phyloP scores from a whole-genome alignment of 2,113 vertebrate species.

The Galemys pyrenaicus region DNA sequence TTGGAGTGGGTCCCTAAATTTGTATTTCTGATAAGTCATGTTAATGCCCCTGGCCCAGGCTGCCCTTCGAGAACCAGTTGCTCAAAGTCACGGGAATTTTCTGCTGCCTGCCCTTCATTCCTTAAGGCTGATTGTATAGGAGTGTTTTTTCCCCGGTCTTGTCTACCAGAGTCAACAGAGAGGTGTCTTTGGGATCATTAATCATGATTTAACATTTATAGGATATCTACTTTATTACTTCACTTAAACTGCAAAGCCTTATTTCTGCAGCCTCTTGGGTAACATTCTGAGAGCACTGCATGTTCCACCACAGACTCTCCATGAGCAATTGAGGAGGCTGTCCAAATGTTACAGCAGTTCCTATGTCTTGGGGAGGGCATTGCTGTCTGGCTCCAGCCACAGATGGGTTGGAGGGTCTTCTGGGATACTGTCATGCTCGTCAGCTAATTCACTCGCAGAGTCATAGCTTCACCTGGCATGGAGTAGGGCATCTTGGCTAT shows the following conservation, averaged over 20 bases:
- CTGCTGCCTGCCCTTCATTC: neutral
- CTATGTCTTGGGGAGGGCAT: neutral
- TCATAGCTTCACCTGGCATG: neutral
- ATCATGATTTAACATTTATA: constrained; percentile 34
- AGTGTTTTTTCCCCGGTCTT: neutral
- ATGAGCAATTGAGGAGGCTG: neutral
- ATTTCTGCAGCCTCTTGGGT: neutral
- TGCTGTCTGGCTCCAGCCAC: neutral
- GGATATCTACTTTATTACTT: constrained; percentile 33
- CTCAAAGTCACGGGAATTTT: neutral
- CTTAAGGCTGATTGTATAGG: neutral
- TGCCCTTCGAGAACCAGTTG: neutral
- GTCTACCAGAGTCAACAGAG: neutral
- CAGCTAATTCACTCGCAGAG: neutral
- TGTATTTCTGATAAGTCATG: neutral
- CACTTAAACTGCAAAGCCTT: neutral
- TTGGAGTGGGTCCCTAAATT: neutral
- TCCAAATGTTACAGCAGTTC: neutral
- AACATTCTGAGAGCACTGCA: neutral
- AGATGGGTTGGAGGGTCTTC: neutral
- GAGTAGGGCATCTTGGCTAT: neutral
- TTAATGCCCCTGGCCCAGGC: neutral
- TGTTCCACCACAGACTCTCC: neutral
- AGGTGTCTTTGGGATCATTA: neutral
- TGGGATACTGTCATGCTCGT: neutral